Evolutionary conservation across 2,797 vertebrate genomes (phyloP), one percentile per base, ranked within the genome.

Genomic region (Premnoplex brunnescens): DNA sequence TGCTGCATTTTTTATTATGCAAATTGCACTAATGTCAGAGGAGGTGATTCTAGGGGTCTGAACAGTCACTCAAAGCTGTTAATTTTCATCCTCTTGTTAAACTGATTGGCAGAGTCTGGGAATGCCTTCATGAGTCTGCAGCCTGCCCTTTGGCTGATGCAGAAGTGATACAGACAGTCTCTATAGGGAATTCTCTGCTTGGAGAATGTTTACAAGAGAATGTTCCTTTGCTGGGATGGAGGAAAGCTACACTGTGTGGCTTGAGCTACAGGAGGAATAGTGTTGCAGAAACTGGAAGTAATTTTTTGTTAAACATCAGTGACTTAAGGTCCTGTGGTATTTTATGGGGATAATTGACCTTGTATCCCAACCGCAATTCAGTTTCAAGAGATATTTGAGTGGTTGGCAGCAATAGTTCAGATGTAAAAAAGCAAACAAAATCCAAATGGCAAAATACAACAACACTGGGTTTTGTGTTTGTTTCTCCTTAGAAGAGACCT

Each of bases 81-180:
- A 54, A 85, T 95, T 96, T 94, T 89, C 85, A 93, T 90, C 60
- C 32, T 87, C 48, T 75, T 92, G 43, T 94, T 93, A 79, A 92
- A 82, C 59, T 93, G 84, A 85, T 94, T 85, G 92, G 59, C 86
- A 89, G 66, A 78, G 32, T 79, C 74, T 79, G 74, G 71, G 59
- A 92, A 54, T 93, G n/a, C 60, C 44, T 81, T 88, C 23, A 12
- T 85, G 48, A 87, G 55, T 93, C 52, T 87, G 74, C 41, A 85
- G 14, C 26, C 44, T 81, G 69, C 88, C 36, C 83, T 88, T 94
- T 93, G 83, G 59, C 74, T 91, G 67, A 48, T 79, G 27, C 28
- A 51, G 59, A 51, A 92, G 48, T 63, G 88, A 79, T 85, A 63
- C 44, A 63, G 80, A 43, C 49, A 69, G 3, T 67, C 37, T 67